These are phyloP conservation scores for Seriola aureovittata DNA, from an alignment of 2,113 vertebrate genomes.

Conservation along the genomic window DNA sequence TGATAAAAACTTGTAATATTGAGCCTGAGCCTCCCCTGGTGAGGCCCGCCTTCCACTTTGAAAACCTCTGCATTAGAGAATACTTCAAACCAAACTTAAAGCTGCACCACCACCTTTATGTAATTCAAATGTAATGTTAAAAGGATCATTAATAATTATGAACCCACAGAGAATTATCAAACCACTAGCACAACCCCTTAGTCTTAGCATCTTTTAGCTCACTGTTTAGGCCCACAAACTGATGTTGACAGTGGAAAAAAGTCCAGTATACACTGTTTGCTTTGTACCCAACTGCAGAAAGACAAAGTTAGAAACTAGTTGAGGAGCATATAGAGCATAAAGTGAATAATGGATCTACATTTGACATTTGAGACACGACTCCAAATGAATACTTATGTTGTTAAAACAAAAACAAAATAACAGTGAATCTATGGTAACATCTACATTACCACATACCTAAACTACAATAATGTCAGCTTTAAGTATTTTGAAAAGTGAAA, in stretches of 20 bases:
- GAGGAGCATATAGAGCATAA: background rate
- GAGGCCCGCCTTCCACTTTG: too few relatives aligned
- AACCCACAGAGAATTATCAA: too few relatives aligned
- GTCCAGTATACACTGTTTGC: background rate
- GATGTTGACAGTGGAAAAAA: background rate
- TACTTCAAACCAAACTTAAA: background rate
- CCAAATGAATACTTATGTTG: conserved; percentile 1
- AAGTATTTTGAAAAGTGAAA: background rate
- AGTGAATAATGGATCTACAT: too few relatives aligned
- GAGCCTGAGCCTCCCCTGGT: too few relatives aligned
- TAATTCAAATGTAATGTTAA: background rate
- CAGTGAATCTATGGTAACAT: background rate
- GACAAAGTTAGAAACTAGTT: background rate
- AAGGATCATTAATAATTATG: background rate
- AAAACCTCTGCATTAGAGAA: background rate
- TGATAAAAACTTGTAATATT: too few relatives aligned
- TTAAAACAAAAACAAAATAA: background rate
- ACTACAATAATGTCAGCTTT: background rate
- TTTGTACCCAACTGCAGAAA: background rate
- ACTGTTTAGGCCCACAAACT: background rate
- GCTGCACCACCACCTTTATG: background rate
- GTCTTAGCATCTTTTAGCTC: background rate
- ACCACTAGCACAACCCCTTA: too few relatives aligned
- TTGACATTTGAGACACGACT: background rate
- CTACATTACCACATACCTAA: background rate